Evolutionary conservation across 2,113 vertebrate species (phyloP), one percentile per base, ranked within the genome.

Genomic region (Mesembrinibis cayennensis): DNA sequence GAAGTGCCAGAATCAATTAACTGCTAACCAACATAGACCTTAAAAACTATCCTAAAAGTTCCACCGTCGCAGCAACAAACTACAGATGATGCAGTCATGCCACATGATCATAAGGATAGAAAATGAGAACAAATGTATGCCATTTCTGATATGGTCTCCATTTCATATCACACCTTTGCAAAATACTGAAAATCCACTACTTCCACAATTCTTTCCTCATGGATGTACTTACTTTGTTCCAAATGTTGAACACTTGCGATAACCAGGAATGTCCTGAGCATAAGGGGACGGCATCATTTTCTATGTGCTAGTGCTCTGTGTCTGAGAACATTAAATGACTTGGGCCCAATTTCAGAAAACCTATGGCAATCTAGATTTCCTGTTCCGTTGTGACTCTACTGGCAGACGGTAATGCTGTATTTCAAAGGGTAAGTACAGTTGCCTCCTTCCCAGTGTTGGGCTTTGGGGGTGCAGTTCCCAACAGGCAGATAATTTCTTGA

Each of bases 41-140:
- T 49, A 71, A 47, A 89, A 85, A 72, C 1, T 1, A 58, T 69
- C 44, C 65, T 55, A 8, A 17, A 53, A 80, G 66, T 25, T 87
- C 61, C n/a, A 12, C 55, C 56, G 36, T 21, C 7, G 18, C 20
- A 63, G 42, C 13, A 11, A n/a, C 49, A 52, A 77, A 25, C 13
- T 11, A 15, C 32, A 47, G 29, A 0, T 16, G 61, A 22, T 45
- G 30, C 47, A 63, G 38, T 47, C 21, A 4, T 0, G 36, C 30
- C 30, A 30, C 36, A n/a, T 55, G 29, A 62, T 22, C 7, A 5
- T 7, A 8, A 2, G 20, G 30, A 4, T 19, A 63, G 63, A 34
- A 77, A 44, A 50, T 3, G 9, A 32, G 45, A 84, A 9, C 22
- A 63, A 38, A 47, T 0, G 0, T 10, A 10, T 13, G 55, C 52